Conservation (phyloP, 2,888 invertebrate species). For the Orthosia gracilis region DNA sequence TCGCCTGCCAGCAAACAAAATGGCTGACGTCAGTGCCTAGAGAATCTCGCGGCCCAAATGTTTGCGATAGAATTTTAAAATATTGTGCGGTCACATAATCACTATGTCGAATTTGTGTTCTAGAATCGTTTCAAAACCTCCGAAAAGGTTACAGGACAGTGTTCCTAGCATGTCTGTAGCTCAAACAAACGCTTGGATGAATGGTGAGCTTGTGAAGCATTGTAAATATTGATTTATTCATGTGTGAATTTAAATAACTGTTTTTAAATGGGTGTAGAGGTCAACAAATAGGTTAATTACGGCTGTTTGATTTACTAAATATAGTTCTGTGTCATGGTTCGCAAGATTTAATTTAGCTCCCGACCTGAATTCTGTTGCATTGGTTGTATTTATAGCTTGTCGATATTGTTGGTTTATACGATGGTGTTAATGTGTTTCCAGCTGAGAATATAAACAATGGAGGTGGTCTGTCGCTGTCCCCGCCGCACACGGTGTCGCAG, state of each 20-base stretch:
- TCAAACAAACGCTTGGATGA: slow-evolving; percentile 96
- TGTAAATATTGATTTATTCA: slow-evolving; percentile 80
- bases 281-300: slow-evolving; percentile 68
- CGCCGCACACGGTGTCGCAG: slow-evolving; percentile 94
- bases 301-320: slow-evolving; percentile 50
- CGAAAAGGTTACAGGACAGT: slow-evolving; percentile 94
- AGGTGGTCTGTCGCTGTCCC: slow-evolving; percentile 93
- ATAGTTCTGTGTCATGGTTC: slow-evolving; percentile 64
- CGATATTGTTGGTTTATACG: slow-evolving; percentile 28
- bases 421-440: slow-evolving; percentile 79
- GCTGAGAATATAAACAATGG: slow-evolving; percentile 95
- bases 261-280: slow-evolving; percentile 67
- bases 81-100: slow-evolving; percentile 65
- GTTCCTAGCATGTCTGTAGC: slow-evolving; percentile 94
- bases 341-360: slow-evolving; percentile 57
- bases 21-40: slow-evolving; percentile 77
- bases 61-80: slow-evolving; percentile 74
- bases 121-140: slow-evolving; percentile 94
- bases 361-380: slow-evolving; percentile 54
- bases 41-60: slow-evolving; percentile 74
- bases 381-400: slow-evolving; percentile 25
- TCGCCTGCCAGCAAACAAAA: slow-evolving; percentile 73
- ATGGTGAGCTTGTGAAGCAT: slow-evolving; percentile 92
- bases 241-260: slow-evolving; percentile 67
- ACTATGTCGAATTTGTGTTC: slow-evolving; percentile 95